phyloP scores from a whole-genome alignment of 2,113 vertebrate genomes.

The Tichodroma muraria region DNA sequence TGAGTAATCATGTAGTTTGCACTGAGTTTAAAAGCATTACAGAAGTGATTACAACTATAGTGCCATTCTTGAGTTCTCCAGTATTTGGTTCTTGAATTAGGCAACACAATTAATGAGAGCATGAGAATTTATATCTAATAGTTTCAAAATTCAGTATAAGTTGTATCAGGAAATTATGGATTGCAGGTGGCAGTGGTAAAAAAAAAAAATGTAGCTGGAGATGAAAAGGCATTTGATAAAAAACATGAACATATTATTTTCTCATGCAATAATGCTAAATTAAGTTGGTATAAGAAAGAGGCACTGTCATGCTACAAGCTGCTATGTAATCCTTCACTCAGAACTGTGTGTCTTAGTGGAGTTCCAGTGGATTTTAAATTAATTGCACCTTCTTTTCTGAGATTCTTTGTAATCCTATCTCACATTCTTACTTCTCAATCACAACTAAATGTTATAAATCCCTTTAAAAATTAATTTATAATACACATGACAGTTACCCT shows the following conservation, averaged over 20 bases:
- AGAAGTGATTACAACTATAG: neutral
- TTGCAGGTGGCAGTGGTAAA: neutral
- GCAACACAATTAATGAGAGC: neutral
- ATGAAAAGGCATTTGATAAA: neutral
- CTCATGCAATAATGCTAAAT: neutral
- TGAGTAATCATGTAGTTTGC: neutral
- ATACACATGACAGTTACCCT: neutral
- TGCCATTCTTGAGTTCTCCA: neutral
- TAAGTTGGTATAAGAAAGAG: neutral
- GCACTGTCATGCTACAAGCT: neutral
- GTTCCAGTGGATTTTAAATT: neutral
- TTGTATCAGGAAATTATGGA: neutral
- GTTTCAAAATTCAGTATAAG: neutral
- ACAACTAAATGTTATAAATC: neutral
- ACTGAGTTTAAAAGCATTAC: neutral
- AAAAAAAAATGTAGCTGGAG: neutral
- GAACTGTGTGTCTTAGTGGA: neutral
- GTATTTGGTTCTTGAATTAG: neutral
- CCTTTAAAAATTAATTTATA: neutral
- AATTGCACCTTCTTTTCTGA: neutral
- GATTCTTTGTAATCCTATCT: neutral
- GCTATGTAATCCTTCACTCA: neutral
- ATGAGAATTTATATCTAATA: neutral
- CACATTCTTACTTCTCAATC: neutral
- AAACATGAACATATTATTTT: neutral